Evolutionary conservation across 1,140 invertebrate genomes (phyloP), one percentile per base, ranked within the genome.

Genomic region (Hirudo medicinalis): DNA sequence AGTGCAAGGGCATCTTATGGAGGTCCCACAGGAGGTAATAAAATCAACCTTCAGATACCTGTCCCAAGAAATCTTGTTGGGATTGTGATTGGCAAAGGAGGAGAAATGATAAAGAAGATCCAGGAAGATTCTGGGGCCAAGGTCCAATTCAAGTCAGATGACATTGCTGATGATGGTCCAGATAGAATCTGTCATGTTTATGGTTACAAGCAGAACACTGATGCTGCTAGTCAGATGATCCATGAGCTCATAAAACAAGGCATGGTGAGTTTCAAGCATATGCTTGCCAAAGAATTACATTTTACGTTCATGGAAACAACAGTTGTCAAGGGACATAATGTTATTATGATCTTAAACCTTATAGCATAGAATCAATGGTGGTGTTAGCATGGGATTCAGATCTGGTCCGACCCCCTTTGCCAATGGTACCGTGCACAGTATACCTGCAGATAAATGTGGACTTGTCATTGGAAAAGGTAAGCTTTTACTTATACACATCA

Each of bases 91-190:
- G 95, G 95, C 67, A 90, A 94, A 79, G 91, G 92, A 66, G 94
- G 94, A 40, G 95, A 98, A 82, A 94, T 96, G 83, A 96, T 98
- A 72, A 92, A 90, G 54, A 87, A 93, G 78, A 87, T 99, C 73
- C 94, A 98, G 83, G 87, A 88, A 3, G 93, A 97, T 83, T 91
- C 92, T 55, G 92, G 92, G 66, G 95, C 92, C 80, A 96, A 96
- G 85, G 92, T 98, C 76, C 94, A 97, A 84, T 91, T 97, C 70
- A 49, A 54, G 25, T 29, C 32, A 0, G 75, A 74, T 77, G 82
- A 90, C 77, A 63, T 63, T 13, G 69, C 43, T 2, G 90, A 93
- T 77, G 91, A 93, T 75, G 89, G 90, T 15, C 90, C 89, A 0
- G 91, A 94, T 76, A 86, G 92, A 66, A 87, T 89, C 74, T 94